Conservation (phyloP, 2,113 vertebrate genomes). For the Odocoileus virginianus region DNA sequence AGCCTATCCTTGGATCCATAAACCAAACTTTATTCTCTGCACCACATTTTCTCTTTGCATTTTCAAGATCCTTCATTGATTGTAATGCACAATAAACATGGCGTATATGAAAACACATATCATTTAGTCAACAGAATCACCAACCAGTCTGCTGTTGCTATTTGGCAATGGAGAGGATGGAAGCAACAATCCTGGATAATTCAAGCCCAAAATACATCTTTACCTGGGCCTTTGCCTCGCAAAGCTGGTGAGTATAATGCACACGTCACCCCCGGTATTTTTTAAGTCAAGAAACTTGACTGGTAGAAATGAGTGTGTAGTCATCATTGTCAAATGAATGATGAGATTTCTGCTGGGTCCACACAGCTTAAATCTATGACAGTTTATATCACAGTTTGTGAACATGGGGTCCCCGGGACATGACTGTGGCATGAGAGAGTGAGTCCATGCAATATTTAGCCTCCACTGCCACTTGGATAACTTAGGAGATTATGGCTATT, state of each 20-base stretch:
- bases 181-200: conserved; percentile 1
- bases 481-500: conserved; percentile 29
- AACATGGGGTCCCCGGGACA: not conserved
- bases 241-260: conserved; percentile 30
- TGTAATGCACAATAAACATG: not conserved
- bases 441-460: not conserved
- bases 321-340: not conserved
- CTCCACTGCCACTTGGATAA: not conserved
- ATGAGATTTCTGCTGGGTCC: not conserved
- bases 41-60: conserved; percentile 27
- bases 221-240: conserved; percentile 19
- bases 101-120: not conserved
- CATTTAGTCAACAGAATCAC: not conserved
- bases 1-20: not conserved
- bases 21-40: conserved; percentile 36
- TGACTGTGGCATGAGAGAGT: not conserved
- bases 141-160: conserved; percentile 14
- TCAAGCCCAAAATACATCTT: conserved; percentile 1
- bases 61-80: conserved; percentile 11
- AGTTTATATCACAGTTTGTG: not conserved
- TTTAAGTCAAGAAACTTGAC: not conserved
- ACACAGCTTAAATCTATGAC: not conserved
- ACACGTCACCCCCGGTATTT: not conserved
- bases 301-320: not conserved
- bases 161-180: conserved; percentile 10